These are phyloP conservation scores for Clavelina lepadiformis DNA, from an alignment of 23 tunicate species.

Conservation along the genomic window DNA sequence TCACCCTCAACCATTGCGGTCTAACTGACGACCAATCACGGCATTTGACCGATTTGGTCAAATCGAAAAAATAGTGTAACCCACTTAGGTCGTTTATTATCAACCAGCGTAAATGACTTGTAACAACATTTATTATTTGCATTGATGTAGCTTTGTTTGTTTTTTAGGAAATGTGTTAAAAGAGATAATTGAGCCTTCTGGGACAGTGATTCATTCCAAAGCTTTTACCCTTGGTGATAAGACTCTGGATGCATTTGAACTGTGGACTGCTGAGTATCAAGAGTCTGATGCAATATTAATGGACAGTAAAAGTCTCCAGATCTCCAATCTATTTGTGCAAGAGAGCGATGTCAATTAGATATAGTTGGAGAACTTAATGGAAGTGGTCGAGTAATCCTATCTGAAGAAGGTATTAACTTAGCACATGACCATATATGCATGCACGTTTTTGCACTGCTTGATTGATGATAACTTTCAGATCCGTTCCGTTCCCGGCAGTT, in stretches of 20 bases:
- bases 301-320: slow-evolving; percentile 6
- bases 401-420: slow-evolving; percentile 77
- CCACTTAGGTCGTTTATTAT: no score
- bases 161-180: slow-evolving; percentile 74
- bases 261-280: slow-evolving; percentile 93
- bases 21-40: no score
- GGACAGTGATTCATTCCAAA: slow-evolving; percentile 49
- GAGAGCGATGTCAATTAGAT: slow-evolving; percentile 76
- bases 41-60: no score
- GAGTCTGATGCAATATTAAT: slow-evolving; percentile 78
- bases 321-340: slow-evolving; percentile 45
- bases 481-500: no score
- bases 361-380: slow-evolving; percentile 80
- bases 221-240: slow-evolving; percentile 68
- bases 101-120: no score
- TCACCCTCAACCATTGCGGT: no score
- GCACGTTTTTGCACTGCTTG: no score
- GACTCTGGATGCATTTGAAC: slow-evolving; percentile 56
- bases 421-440: no score
- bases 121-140: no score
- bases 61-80: no score
- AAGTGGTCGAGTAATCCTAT: slow-evolving; percentile 52
- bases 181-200: slow-evolving; percentile 87
- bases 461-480: no score
- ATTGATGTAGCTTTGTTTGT: no score